Evolutionary conservation across 2,113 vertebrate genomes (phyloP).

Genomic region (Shinisaurus crocodilurus): DNA sequence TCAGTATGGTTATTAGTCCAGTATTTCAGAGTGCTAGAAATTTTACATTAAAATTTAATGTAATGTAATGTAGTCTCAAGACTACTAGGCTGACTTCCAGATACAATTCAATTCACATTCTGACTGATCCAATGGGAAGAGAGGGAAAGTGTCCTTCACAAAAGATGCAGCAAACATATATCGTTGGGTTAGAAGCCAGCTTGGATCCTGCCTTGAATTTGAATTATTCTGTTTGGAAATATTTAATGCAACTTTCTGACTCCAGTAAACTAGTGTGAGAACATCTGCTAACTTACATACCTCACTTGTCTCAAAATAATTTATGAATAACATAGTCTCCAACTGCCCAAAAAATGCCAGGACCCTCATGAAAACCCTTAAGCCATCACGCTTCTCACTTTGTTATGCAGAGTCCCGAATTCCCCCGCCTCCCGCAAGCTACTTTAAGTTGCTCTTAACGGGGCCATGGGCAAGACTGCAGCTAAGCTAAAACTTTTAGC

Average conservation of each 20-base stretch:
- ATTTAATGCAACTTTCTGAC: neutral
- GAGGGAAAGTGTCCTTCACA: neutral
- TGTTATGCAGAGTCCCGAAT: too few relatives aligned
- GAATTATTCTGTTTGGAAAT: neutral
- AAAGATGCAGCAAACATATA: neutral
- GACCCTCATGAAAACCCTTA: too few relatives aligned
- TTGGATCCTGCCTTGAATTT: neutral
- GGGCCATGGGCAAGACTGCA: too few relatives aligned
- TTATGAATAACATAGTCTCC: too few relatives aligned
- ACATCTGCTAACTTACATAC: neutral
- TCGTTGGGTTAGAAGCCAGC: neutral
- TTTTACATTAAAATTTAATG: too few relatives aligned
- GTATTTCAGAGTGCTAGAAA: neutral
- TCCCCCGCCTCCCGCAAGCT: too few relatives aligned
- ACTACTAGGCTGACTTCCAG: neutral
- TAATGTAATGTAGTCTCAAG: too few relatives aligned
- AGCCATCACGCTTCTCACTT: too few relatives aligned
- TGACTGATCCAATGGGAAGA: neutral
- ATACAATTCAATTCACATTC: neutral
- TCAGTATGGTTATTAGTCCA: neutral
- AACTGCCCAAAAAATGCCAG: too few relatives aligned
- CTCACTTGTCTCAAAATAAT: neutral
- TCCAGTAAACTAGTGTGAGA: neutral
- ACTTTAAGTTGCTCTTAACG: too few relatives aligned
- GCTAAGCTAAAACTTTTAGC: too few relatives aligned